These are phyloP conservation scores for Malaclemys terrapin DNA, from an alignment of 2,113 vertebrate genomes.

Conservation along the genomic window DNA sequence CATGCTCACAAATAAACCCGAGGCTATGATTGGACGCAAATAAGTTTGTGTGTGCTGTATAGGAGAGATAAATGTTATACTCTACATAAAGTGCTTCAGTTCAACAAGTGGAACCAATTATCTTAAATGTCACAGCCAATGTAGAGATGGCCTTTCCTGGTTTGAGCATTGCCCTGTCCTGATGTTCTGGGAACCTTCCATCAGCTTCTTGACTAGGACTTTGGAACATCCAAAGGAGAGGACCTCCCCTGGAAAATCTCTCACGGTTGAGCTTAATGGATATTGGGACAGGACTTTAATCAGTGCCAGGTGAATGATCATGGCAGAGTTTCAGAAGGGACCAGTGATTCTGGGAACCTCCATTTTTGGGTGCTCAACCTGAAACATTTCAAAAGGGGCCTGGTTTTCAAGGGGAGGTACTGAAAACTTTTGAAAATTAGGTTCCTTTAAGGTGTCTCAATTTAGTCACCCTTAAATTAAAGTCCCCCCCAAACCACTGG, in stretches of 20 bases:
- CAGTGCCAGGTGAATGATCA: not conserved
- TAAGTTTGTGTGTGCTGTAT: not conserved
- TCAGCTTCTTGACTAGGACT: not conserved
- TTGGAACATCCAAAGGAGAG: fast-evolving
- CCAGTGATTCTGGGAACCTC: slow-evolving; percentile 31
- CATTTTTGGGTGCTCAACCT: slow-evolving; percentile 38
- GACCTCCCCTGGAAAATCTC: not conserved
- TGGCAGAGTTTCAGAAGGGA: slow-evolving; percentile 22
- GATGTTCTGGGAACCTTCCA: not conserved
- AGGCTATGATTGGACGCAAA: not conserved
- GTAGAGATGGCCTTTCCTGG: not conserved
- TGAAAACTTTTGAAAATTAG: slow-evolving; percentile 15
- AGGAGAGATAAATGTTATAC: not conserved
- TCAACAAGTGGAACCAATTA: not conserved
- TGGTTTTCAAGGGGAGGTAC: slow-evolving; percentile 8
- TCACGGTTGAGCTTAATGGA: not conserved
- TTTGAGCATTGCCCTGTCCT: not conserved
- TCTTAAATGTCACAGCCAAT: not conserved
- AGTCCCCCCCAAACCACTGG: not conserved
- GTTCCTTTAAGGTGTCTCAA: slow-evolving; percentile 46
- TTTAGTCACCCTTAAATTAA: slow-evolving; percentile 33
- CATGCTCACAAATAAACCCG: not conserved
- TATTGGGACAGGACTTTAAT: not conserved
- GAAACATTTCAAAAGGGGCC: slow-evolving; percentile 33
- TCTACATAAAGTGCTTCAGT: not conserved